phyloP scores from a whole-genome alignment of 1,140 invertebrate species.

The Musca domestica region DNA sequence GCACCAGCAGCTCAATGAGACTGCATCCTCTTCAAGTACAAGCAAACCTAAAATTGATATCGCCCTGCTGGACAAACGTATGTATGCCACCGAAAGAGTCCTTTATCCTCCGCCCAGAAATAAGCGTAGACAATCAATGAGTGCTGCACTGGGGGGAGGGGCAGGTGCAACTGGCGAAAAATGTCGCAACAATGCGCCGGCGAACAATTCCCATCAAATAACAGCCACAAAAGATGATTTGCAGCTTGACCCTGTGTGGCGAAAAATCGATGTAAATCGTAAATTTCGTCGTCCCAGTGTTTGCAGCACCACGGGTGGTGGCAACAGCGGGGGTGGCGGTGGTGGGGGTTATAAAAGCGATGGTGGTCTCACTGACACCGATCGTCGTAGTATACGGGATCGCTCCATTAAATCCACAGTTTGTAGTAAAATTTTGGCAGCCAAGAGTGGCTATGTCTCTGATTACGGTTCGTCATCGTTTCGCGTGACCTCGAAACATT shows the following conservation, averaged over 20 bases:
- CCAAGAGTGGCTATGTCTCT: conserved; percentile 61
- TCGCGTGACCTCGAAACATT: conserved; percentile 14
- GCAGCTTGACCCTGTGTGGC: conserved; percentile 60
- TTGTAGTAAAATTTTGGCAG: conserved; percentile 59
- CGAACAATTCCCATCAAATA: conserved; percentile 44
- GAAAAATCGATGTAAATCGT: conserved; percentile 63
- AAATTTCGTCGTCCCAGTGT: conserved; percentile 60
- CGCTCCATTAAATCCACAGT: conserved; percentile 41
- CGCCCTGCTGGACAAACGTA: conserved; percentile 63
- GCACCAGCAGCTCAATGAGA: conserved; percentile 38
- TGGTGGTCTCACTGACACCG: conserved; percentile 55
- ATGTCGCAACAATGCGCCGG: conserved; percentile 55
- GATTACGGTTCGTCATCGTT: conserved; percentile 55
- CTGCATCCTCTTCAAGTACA: conserved; percentile 47
- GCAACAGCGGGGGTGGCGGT: no score
- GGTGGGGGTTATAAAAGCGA: conserved; percentile 57
- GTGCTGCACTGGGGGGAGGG: conserved; percentile 8
- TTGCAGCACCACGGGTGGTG: conserved; percentile 60
- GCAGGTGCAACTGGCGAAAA: neutral
- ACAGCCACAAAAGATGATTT: conserved; percentile 53
- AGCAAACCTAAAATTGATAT: conserved; percentile 57
- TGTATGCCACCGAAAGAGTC: conserved; percentile 70
- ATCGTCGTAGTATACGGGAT: neutral
- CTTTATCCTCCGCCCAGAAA: conserved; percentile 74
- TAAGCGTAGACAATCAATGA: conserved; percentile 57